Evolutionary conservation across 2,888 invertebrate genomes (phyloP), one percentile per base, ranked within the genome.

Genomic region (Xanthostigma xanthostigma): DNA sequence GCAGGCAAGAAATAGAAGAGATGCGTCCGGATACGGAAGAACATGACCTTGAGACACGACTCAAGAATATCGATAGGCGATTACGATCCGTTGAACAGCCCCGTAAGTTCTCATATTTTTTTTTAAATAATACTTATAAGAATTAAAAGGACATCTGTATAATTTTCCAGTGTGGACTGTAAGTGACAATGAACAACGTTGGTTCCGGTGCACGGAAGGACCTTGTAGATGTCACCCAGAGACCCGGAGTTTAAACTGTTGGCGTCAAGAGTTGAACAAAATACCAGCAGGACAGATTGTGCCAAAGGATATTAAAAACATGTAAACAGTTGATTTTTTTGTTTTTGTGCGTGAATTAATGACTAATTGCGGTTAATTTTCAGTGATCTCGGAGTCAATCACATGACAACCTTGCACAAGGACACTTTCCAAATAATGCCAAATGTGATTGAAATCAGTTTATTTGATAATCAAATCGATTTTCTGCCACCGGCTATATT

Each of bases 311-410:
- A 69, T 81, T 4, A 64, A 74, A 39, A 72, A 73, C 51, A 74
- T 84, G 84, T 82, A 65, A 71, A 71, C 63, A 55, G 35, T 13
- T 45, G 48, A 41, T 1, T 36, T 44, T 17, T 39, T 14, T 27
- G 27, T 27, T 27, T 6, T 6, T 4, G 2, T 2, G 6, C 27
- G 5, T 27, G 6, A 6, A 27, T 5, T 27, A 44, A 27, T 27
- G 27, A 27, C 27, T 6, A 27, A 6, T 27, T 1, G 6, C 52
- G 40, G 45, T 53, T 53, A 53, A 49, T 56, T 75, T 75, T 53
- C 66, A 86, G 86, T 49, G 85, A 85, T 59, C 66, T 85, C 51
- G 84, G 83, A 13, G 76, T 80, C 4, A 86, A 86, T 62, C 73
- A 72, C 54, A 62, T 85, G 48, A 72, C 76, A 11, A 79, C 82